A percentile compares a stretch with the other conserved stretches of the same genome.
phyloP scores from a whole-genome alignment of 2,113 vertebrate genomes.

The Apistogramma diplotaenia region DNA sequence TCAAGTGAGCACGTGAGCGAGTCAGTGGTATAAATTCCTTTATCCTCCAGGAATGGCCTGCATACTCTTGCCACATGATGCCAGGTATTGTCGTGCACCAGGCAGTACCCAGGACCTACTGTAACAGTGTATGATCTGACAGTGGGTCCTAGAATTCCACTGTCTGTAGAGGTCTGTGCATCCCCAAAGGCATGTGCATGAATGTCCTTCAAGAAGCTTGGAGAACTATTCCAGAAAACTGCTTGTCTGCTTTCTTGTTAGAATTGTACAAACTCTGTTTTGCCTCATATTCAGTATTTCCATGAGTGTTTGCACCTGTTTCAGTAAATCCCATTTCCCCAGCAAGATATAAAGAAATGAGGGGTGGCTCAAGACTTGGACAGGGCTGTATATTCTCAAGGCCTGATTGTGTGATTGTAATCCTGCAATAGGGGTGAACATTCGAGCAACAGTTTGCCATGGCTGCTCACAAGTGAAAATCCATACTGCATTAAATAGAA shows the following conservation, averaged over 20 bases:
- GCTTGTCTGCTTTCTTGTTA: neutral
- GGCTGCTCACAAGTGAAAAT: neutral
- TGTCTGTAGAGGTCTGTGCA: no score
- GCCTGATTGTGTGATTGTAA: fast-evolving
- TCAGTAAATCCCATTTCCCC: neutral
- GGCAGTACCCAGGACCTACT: no score
- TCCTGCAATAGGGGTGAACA: neutral
- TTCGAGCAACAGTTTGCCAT: neutral
- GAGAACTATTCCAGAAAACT: neutral
- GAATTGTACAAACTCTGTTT: neutral
- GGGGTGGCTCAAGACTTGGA: neutral
- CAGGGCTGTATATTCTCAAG: neutral
- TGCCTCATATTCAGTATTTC: neutral
- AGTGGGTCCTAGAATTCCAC: no score
- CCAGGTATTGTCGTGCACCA: no score
- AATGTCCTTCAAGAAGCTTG: neutral
- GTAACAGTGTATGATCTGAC: no score
- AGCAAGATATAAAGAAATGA: neutral
- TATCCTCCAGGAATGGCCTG: no score
- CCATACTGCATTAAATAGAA: neutral
- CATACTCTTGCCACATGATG: no score
- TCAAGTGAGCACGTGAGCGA: no score
- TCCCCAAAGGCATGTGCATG: no score
- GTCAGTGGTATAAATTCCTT: no score
- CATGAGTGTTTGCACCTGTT: neutral